Evolutionary conservation across 2,888 invertebrate genomes (phyloP).

Genomic region (Brachyptera putata): DNA sequence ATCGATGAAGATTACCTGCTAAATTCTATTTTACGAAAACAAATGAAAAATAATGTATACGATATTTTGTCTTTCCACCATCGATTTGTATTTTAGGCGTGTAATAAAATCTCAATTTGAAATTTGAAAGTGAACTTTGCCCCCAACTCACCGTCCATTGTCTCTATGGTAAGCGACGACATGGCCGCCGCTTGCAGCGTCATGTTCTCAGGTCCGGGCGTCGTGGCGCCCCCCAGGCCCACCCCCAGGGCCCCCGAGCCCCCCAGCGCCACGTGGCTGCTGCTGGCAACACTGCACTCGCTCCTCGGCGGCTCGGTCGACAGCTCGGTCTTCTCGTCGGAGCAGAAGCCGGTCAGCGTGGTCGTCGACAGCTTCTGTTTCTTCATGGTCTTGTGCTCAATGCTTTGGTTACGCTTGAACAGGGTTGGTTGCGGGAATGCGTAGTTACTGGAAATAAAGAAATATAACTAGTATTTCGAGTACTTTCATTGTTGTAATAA

Average conservation of each 20-base stretch:
- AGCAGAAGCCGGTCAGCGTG: neutral
- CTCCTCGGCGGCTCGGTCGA: neutral
- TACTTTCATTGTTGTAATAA: no score
- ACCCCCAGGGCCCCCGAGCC: neutral
- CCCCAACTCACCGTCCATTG: neutral
- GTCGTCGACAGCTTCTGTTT: conserved; percentile 17
- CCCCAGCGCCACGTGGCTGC: conserved; percentile 3
- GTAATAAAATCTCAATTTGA: no score
- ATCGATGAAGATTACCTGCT: no score
- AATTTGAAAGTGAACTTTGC: no score
- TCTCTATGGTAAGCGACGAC: conserved; percentile 14
- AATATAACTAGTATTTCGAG: no score
- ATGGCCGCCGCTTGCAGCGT: conserved; percentile 39
- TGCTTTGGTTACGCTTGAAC: conserved; percentile 53
- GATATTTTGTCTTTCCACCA: no score
- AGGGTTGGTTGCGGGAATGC: conserved; percentile 45
- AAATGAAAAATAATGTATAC: no score
- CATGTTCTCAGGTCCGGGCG: conserved; percentile 32
- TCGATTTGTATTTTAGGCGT: no score
- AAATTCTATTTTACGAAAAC: no score
- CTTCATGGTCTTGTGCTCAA: conserved; percentile 60
- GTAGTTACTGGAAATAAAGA: conserved; percentile 44
- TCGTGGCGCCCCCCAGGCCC: conserved; percentile 9
- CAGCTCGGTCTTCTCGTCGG: neutral
- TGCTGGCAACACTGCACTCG: conserved; percentile 1